Conservation (phyloP, 2,113 vertebrate species). For the Lucifuga dentata region DNA sequence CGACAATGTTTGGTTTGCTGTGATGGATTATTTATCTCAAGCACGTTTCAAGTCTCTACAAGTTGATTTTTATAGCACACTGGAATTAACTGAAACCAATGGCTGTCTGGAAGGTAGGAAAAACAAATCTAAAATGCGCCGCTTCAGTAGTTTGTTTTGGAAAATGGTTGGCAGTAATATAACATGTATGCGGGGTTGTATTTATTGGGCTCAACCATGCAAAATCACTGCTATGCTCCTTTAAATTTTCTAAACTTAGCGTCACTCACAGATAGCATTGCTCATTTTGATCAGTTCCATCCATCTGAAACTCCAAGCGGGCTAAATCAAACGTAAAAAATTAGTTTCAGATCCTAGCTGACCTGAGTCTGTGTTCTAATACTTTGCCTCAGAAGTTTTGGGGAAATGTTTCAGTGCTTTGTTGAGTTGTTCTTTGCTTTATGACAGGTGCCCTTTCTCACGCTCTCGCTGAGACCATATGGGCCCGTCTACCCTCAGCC, state of each 20-base stretch:
- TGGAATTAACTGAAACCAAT: too few relatives aligned
- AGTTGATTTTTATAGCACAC: too few relatives aligned
- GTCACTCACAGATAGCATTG: not conserved
- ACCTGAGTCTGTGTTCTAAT: slow-evolving; percentile 8
- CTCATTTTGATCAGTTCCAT: slow-evolving; percentile 12
- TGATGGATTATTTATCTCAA: too few relatives aligned
- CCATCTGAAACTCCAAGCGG: slow-evolving; percentile 16
- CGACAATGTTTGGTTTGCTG: too few relatives aligned
- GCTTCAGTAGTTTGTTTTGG: too few relatives aligned
- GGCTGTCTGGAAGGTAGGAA: too few relatives aligned
- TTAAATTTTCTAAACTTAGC: not conserved
- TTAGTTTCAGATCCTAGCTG: slow-evolving; percentile 22
- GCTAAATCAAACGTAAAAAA: slow-evolving; percentile 16
- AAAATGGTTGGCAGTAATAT: too few relatives aligned
- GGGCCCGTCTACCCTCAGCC: slow-evolving; percentile 65
- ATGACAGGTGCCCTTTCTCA: slow-evolving; percentile 80
- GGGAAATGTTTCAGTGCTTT: slow-evolving; percentile 52
- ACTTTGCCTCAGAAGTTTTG: slow-evolving; percentile 44
- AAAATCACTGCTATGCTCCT: slow-evolving; percentile 6
- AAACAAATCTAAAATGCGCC: too few relatives aligned
- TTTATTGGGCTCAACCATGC: too few relatives aligned
- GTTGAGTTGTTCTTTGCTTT: slow-evolving; percentile 45
- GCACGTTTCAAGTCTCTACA: too few relatives aligned
- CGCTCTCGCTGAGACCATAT: slow-evolving; percentile 71
- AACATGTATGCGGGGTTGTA: too few relatives aligned